Evolutionary conservation across 2,888 invertebrate genomes (phyloP).

Genomic region (Callinectes sapidus): DNA sequence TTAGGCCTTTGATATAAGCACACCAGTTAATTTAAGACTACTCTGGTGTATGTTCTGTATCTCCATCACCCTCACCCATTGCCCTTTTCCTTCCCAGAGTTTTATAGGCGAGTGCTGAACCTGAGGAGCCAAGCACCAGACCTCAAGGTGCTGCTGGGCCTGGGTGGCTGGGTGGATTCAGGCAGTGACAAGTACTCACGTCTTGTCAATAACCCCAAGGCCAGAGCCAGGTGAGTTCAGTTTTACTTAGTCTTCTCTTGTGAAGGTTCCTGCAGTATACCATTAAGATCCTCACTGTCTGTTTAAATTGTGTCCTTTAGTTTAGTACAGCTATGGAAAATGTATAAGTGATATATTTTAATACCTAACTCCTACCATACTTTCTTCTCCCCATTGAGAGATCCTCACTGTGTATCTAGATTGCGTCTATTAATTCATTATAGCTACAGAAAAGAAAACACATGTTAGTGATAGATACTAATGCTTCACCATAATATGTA

Average conservation of each 20-base stretch:
- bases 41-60: no score
- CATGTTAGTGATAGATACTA: no score
- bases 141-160: slow-evolving; percentile 85
- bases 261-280: no score
- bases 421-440: no score
- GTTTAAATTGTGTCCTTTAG: not conserved
- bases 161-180: slow-evolving; percentile 98
- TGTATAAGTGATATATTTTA: no score
- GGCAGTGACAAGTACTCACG: slow-evolving; percentile 90
- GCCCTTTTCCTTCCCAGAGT: slow-evolving; percentile 73
- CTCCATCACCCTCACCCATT: no score
- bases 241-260: not conserved
- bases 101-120: slow-evolving; percentile 86
- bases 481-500: not conserved
- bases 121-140: slow-evolving; percentile 83
- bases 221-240: slow-evolving; percentile 81
- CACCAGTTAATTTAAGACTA: no score
- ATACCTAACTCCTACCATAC: no score
- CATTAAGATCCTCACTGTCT: no score
- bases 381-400: no score
- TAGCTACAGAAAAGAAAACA: no score
- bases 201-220: slow-evolving; percentile 81
- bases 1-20: no score
- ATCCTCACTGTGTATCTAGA: not conserved
- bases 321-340: not conserved